Evolutionary conservation across 2,888 invertebrate species (phyloP).

Genomic region (Tetheella fluctuosa): DNA sequence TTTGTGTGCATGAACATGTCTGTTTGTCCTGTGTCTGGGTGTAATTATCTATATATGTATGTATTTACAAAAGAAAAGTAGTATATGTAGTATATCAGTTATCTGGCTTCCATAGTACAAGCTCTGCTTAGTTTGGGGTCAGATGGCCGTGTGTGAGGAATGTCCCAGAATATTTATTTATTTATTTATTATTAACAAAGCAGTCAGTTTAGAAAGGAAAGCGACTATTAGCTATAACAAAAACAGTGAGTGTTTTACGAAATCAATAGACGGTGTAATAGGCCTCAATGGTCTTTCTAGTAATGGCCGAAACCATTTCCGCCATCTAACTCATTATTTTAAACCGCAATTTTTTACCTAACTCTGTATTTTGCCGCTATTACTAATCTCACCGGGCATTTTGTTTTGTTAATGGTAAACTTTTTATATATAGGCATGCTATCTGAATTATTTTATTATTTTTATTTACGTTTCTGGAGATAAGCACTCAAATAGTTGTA

Average conservation of each 20-base stretch:
- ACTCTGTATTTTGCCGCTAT: conserved; percentile 40
- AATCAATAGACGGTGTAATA: conserved; percentile 57
- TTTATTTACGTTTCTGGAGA: too few relatives aligned
- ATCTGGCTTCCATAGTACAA: too few relatives aligned
- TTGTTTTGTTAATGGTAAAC: conserved; percentile 24
- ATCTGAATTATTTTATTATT: neutral
- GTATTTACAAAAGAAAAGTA: too few relatives aligned
- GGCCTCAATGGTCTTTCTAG: conserved; percentile 27
- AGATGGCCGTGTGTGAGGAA: too few relatives aligned
- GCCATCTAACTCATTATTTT: conserved; percentile 46
- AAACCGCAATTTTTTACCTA: conserved; percentile 50
- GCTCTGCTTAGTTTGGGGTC: too few relatives aligned
- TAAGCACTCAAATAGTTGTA: too few relatives aligned
- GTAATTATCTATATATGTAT: too few relatives aligned
- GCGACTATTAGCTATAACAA: conserved; percentile 27
- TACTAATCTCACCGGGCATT: conserved; percentile 28
- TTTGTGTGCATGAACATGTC: too few relatives aligned
- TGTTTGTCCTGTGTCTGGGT: too few relatives aligned
- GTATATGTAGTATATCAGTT: too few relatives aligned
- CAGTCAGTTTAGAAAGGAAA: conserved; percentile 12
- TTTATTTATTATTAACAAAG: too few relatives aligned
- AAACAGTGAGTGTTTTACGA: conserved; percentile 43
- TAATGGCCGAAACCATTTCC: conserved; percentile 43
- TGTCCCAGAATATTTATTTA: too few relatives aligned
- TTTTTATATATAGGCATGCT: neutral